Evolutionary conservation across 2,797 vertebrate genomes (phyloP), one percentile per base, ranked within the genome.

Genomic region (Chrysocyon brachyurus): DNA sequence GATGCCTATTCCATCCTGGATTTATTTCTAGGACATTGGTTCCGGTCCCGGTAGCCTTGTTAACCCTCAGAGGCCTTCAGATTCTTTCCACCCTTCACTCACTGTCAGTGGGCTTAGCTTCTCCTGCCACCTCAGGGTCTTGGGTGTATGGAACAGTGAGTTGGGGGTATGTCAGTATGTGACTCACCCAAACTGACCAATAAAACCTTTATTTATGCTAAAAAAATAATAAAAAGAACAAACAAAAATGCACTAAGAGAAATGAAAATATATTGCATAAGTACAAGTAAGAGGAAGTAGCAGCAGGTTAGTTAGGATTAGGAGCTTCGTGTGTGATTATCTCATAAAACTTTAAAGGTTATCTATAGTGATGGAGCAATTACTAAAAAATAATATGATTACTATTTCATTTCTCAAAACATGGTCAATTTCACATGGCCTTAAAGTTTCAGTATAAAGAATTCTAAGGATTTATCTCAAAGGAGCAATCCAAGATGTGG

Each of bases 1-100:
- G 99, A 99, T 31, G 97, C 99, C 4, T 97, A 98, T 1, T 99
- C 99, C 0, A 24, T 98, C 2, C 98, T 99, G 97, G 98, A 99
- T 85, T 98, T 97, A 96, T 98, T 99, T 95, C 98, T 99, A n/a
- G 98, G 98, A 36, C 98, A 98, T 56, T 99, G 98, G 98, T 99
- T 98, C 96, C 97, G 98, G 0, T 75, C 97, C 87, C 98, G 97
- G 94, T 99, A 98, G 95, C 92, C 63, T 72, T 79, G 59, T 83
- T 89, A 84, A 90, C 28, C 31, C 87, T 72, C 83, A 90, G 88
- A 89, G 59, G 36, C 79, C 86, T 93, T 91, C 75, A 73, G 33
- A 49, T 91, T 66, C 33, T 96, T 95, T 61, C 40, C 21, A 21
- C 33, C 12, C 7, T 9, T 83, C 84, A 40, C 66, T 64, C 16